phyloP scores from a whole-genome alignment of 64 coral and sea anemone genomes.

The Acropora tenuis region DNA sequence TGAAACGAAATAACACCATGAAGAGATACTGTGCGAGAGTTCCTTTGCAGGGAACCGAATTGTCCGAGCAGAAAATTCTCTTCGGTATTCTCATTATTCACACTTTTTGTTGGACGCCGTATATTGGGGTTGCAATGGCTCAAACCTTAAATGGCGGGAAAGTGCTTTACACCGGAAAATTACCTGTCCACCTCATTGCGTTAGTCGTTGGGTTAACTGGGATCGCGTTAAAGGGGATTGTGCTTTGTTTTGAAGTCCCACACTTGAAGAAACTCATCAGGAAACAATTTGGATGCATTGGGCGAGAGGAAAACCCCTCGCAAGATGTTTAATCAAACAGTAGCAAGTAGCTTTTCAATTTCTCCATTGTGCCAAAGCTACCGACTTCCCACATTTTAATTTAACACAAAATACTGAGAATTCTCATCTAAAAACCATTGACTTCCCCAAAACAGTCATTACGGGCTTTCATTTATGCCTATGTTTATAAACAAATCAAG shows the following conservation, averaged over 20 bases:
- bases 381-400: not conserved
- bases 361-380: too few relatives aligned
- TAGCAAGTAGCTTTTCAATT: too few relatives aligned
- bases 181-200: slow-evolving; percentile 71
- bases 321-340: not conserved
- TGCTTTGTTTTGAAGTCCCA: slow-evolving; percentile 80
- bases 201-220: slow-evolving; percentile 58
- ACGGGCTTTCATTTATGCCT: too few relatives aligned
- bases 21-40: slow-evolving; percentile 65
- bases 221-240: slow-evolving; percentile 63
- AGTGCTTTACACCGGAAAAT: slow-evolving; percentile 19
- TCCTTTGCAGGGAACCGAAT: slow-evolving; percentile 42
- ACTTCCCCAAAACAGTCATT: too few relatives aligned
- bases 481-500: too few relatives aligned
- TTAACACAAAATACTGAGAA: too few relatives aligned
- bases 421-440: too few relatives aligned
- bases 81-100: slow-evolving; percentile 75
- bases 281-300: slow-evolving; percentile 55
- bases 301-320: slow-evolving; percentile 7
- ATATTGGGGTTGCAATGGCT: slow-evolving; percentile 49
- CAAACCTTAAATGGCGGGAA: slow-evolving; percentile 22
- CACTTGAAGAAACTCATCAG: slow-evolving; percentile 48
- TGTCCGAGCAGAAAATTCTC: slow-evolving; percentile 72
- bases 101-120: slow-evolving; percentile 74
- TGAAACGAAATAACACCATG: slow-evolving; percentile 10